These are phyloP conservation scores for Labeo rohita DNA, from an alignment of 2,113 vertebrate genomes.

Conservation along the genomic window DNA sequence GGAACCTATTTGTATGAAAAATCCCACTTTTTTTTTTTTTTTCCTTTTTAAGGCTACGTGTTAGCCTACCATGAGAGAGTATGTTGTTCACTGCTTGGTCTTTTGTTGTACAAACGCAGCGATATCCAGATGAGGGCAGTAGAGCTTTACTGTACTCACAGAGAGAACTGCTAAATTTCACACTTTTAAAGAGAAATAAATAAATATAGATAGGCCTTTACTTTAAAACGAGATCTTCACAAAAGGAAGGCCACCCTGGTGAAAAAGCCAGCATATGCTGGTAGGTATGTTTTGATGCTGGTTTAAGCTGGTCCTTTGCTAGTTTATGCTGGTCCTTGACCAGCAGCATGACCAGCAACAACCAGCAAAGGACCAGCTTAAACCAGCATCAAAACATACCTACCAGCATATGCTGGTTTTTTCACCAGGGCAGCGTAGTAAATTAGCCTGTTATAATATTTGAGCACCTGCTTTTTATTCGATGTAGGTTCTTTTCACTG, in stretches of 20 bases:
- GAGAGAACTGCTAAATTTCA: not conserved
- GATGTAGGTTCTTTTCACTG: not conserved
- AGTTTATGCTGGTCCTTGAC: too few species aligned
- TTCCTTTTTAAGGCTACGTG: not conserved
- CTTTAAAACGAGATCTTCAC: not conserved
- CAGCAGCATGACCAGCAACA: too few species aligned
- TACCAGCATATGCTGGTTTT: too few species aligned
- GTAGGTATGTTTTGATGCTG: too few species aligned
- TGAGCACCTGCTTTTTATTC: not conserved
- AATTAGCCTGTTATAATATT: not conserved
- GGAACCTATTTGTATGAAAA: slow-evolving; percentile 7
- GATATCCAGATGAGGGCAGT: slow-evolving; percentile 20
- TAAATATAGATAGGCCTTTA: too few species aligned
- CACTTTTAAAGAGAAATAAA: not conserved
- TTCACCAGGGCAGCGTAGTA: too few species aligned
- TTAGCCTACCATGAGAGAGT: not conserved
- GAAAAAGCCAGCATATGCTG: too few species aligned
- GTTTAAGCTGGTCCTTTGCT: too few species aligned
- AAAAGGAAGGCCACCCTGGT: not conserved
- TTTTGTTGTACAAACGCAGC: not conserved
- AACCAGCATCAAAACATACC: too few species aligned
- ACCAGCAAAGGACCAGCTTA: too few species aligned
- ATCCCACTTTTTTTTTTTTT: not conserved
- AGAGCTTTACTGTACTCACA: not conserved
- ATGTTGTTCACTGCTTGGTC: not conserved